These are phyloP conservation scores for Tachysurus fulvidraco DNA, from an alignment of 2,113 vertebrate genomes.

Conservation along the genomic window DNA sequence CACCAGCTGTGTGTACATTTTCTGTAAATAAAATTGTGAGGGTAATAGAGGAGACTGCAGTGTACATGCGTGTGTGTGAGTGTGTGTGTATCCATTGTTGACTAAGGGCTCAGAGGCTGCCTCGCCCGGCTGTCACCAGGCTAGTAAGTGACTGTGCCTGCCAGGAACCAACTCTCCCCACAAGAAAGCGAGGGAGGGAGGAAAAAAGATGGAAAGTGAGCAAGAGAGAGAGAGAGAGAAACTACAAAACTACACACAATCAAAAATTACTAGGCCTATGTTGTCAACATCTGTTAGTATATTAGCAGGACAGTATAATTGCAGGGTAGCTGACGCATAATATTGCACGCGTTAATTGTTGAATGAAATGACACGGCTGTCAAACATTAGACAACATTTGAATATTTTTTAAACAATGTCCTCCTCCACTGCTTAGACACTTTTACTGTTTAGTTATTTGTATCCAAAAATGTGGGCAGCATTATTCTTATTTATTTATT, in stretches of 20 bases:
- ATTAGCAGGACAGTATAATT: constrained; percentile 30
- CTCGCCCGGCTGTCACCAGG: constrained; percentile 55
- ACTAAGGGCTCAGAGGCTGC: constrained; percentile 57
- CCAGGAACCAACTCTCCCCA: constrained; percentile 57
- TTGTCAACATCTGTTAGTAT: constrained; percentile 18
- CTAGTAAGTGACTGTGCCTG: constrained; percentile 60
- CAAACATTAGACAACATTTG: constrained; percentile 38
- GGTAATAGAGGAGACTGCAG: constrained; percentile 38
- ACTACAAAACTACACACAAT: constrained; percentile 14
- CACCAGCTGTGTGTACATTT: constrained; percentile 39
- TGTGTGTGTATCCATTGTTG: constrained; percentile 59
- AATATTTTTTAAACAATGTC: constrained; percentile 26
- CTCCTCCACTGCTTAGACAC: constrained; percentile 38
- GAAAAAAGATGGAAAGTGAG: constrained; percentile 9
- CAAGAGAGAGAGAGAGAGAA: neutral
- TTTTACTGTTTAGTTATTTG: constrained; percentile 31
- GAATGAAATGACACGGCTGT: constrained; percentile 33
- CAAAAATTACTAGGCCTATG: constrained; percentile 30
- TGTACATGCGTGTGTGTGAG: constrained; percentile 38
- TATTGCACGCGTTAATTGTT: constrained; percentile 24
- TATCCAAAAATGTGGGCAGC: constrained; percentile 47
- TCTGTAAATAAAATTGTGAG: constrained; percentile 22
- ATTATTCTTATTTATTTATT: constrained; percentile 36
- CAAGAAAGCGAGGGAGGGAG: constrained; percentile 28
- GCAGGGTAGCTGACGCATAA: constrained; percentile 8